These are phyloP conservation scores for Eutrigla gurnardus DNA, from an alignment of 2,797 vertebrate species.

Conservation along the genomic window DNA sequence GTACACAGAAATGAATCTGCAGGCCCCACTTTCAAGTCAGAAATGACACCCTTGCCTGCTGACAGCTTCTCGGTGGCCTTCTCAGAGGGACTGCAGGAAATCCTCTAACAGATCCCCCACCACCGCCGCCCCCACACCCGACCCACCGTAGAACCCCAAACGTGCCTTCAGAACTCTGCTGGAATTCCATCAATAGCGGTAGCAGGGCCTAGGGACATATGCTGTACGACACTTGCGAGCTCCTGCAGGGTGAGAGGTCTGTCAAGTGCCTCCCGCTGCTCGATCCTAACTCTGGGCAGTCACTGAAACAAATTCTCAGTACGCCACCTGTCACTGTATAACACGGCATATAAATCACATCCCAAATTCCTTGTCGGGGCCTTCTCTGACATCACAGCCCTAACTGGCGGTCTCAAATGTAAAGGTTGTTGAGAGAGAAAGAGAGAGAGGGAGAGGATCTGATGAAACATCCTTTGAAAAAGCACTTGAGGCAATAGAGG, in stretches of 20 bases:
- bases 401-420: conserved; percentile 28
- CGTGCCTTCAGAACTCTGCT: conserved; percentile 53
- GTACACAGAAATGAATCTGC: conserved; percentile 25
- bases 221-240: conserved; percentile 53
- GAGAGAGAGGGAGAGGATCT: background rate
- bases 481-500: background rate
- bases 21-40: conserved; percentile 18
- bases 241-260: conserved; percentile 64
- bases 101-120: conserved; percentile 43
- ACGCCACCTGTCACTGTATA: conserved; percentile 60
- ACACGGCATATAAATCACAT: conserved; percentile 30
- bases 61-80: conserved; percentile 52
- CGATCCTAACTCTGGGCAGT: conserved; percentile 54
- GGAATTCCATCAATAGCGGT: conserved; percentile 58
- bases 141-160: conserved; percentile 28
- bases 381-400: conserved; percentile 33
- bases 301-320: conserved; percentile 66
- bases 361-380: conserved; percentile 33
- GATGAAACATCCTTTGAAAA: conserved; percentile 26
- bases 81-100: conserved; percentile 43
- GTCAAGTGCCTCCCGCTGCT: conserved; percentile 59
- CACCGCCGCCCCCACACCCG: background rate
- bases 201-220: conserved; percentile 50
- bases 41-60: conserved; percentile 42
- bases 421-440: conserved; percentile 27